These are phyloP conservation scores for Agrotis ipsilon DNA, from an alignment of 2,888 invertebrate species.

Conservation along the genomic window DNA sequence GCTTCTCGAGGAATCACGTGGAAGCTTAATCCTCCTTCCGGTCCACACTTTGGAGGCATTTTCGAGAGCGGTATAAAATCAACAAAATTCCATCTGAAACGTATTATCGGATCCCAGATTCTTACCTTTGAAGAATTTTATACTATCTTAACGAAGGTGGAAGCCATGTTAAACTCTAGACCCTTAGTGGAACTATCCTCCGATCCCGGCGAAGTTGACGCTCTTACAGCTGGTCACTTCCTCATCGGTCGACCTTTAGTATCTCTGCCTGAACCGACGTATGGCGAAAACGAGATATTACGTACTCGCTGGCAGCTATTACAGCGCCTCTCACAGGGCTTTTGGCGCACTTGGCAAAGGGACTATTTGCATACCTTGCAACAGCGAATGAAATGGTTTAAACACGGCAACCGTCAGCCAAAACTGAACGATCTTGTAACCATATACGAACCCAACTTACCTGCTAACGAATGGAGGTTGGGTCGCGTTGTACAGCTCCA, in stretches of 20 bases:
- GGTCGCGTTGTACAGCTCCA: not conserved
- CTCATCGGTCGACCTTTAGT: slow-evolving; percentile 5
- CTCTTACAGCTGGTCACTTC: slow-evolving; percentile 3
- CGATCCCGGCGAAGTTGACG: not conserved
- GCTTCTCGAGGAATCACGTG: too few species aligned
- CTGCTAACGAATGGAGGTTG: not conserved
- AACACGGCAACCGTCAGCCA: slow-evolving; percentile 3
- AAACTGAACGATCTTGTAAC: slow-evolving; percentile 11
- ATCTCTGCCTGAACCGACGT: not conserved
- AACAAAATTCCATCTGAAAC: not conserved
- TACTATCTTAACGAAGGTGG: not conserved
- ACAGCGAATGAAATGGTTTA: slow-evolving; percentile 8
- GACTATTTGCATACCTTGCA: slow-evolving; percentile 4
- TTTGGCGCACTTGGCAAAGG: slow-evolving; percentile 5
- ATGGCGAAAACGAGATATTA: not conserved
- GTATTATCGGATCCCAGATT: not conserved
- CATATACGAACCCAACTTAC: slow-evolving; percentile 4
- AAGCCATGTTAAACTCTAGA: not conserved
- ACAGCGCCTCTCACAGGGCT: not conserved
- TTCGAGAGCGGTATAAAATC: slow-evolving; percentile 3
- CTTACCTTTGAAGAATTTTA: slow-evolving; percentile 6
- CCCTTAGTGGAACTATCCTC: not conserved
- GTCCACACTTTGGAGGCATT: slow-evolving; percentile 1
- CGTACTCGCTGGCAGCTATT: slow-evolving; percentile 2
- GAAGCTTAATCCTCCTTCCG: too few species aligned